Evolutionary conservation across 2,113 vertebrate genomes (phyloP), one percentile per base, ranked within the genome.

Genomic region (Jacana jacana): DNA sequence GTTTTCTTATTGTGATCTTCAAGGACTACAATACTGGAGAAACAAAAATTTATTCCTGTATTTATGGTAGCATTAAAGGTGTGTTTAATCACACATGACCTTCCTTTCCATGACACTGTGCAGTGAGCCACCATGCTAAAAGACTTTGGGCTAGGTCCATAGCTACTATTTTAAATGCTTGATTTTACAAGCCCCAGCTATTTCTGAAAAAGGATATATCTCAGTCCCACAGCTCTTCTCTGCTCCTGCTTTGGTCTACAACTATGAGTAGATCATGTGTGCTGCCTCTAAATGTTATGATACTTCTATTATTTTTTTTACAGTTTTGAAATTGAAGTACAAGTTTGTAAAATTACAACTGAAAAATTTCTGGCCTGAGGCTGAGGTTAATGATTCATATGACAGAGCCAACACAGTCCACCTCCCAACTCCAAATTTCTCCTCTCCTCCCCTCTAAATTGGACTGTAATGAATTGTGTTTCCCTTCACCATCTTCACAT

Each of bases 201-300:
- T 13, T 8, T 80, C 61, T 57, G 58, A 37, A 76, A 73, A 20
- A 44, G 6, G 4, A 16, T 66, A 10, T 72, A 4, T 39, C 39
- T 25, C 30, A 16, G 14, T 60, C 6, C 71, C 54, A 54, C 19
- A 60, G 33, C 6, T 61, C 13, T 60, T 55, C 28, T 44, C 35
- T 60, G 30, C 8, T 75, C 27, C 11, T 75, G 75, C 18, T 64
- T 51, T 61, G 10, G 11, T 37, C 18, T 71, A 12, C 22, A 44
- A 15, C 11, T 63, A 12, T 0, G 0, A 71, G 18, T 9, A 77
- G 23, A n/a, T 37, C 22, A 25, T 15, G 18, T 12, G 6, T 63
- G 5, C 7, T 70, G 15, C 4, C 25, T 20, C 14, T 25, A 42
- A 92, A 72, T 77, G 6, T 3, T 37, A 13, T 18, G 18, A 39